Conservation (phyloP, 2,888 invertebrate species). For the Leucophenga montana region DNA sequence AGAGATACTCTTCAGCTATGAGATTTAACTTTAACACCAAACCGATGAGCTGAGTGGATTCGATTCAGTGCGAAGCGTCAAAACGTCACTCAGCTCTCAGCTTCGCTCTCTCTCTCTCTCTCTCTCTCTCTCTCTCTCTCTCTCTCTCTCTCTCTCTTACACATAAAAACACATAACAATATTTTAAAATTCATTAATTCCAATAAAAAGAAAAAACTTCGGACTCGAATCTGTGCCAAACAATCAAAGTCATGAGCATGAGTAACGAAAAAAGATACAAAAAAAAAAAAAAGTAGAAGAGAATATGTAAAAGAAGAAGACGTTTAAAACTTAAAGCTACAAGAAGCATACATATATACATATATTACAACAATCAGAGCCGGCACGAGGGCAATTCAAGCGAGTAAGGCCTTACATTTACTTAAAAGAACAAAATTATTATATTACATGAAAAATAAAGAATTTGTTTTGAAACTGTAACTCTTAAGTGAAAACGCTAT, state of each 20-base stretch:
- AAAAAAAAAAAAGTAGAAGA: background rate
- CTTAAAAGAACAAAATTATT: too few species aligned
- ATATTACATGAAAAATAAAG: too few species aligned
- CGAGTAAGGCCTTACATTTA: too few species aligned
- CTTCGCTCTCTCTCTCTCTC: constrained; percentile 19
- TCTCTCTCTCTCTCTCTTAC: too few species aligned
- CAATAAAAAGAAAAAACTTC: constrained; percentile 32
- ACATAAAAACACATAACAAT: constrained; percentile 30
- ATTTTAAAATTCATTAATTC: constrained; percentile 42
- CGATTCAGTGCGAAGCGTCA: constrained; percentile 18
- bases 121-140: too few species aligned
- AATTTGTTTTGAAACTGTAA: too few species aligned
- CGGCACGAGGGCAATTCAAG: background rate
- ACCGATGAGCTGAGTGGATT: background rate
- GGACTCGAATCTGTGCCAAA: constrained; percentile 43
- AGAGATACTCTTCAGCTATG: background rate
- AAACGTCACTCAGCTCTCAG: constrained; percentile 36
- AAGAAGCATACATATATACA: constrained; percentile 25
- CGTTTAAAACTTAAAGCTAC: background rate
- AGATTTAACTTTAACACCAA: background rate
- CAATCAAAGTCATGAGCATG: constrained; percentile 39
- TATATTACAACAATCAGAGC: constrained; percentile 33
- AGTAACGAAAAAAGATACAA: constrained; percentile 11
- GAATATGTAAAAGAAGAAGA: constrained; percentile 9
- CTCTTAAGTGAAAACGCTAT: too few species aligned